Conservation (phyloP, 2,113 vertebrate species). For the Todiramphus chloris region DNA sequence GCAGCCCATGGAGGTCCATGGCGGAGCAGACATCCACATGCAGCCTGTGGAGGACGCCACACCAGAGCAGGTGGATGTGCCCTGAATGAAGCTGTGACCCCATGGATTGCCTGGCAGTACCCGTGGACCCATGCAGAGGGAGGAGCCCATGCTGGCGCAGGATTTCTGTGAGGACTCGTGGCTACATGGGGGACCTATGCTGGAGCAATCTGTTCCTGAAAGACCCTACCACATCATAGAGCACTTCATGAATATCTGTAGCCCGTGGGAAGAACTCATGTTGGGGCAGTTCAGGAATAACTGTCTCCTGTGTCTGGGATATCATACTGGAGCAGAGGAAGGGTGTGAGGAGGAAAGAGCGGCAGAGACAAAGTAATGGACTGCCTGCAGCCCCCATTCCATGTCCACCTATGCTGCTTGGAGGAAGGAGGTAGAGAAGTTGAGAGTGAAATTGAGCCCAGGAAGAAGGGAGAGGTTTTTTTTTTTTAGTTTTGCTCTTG, state of each 20-base stretch:
- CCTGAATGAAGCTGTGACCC: background rate
- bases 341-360: background rate
- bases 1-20: background rate
- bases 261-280: background rate
- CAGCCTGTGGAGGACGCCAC: background rate
- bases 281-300: background rate
- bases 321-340: background rate
- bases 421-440: background rate
- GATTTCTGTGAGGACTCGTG: background rate
- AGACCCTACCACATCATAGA: too few species aligned
- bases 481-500: background rate
- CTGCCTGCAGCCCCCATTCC: background rate
- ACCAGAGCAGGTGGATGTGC: background rate
- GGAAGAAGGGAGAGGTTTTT: rapidly evolving
- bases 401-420: rapidly evolving
- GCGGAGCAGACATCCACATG: background rate
- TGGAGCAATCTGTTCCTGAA: background rate
- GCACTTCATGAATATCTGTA: background rate
- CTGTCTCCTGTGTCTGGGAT: background rate
- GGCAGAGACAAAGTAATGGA: background rate
- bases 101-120: background rate
- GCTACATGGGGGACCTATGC: too few species aligned
- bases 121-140: background rate
- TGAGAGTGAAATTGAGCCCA: background rate
- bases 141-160: background rate